phyloP scores from a whole-genome alignment of 2,888 invertebrate species.

The Pimpla rufipes region DNA sequence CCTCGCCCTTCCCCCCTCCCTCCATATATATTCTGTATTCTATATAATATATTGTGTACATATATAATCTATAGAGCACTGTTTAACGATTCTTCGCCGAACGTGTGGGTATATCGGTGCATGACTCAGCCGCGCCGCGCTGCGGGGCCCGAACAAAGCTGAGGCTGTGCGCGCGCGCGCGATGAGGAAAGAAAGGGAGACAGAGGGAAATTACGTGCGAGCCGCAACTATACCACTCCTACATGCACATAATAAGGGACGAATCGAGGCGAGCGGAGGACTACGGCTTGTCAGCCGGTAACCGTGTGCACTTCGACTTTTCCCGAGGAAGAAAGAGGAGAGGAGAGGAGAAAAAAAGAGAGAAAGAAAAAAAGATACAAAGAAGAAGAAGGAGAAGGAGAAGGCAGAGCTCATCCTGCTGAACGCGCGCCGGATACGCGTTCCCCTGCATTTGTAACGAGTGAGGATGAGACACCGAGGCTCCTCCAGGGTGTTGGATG shows the following conservation, averaged over 20 bases:
- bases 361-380: constrained; percentile 33
- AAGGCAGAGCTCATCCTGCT: constrained; percentile 49
- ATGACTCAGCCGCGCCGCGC: constrained; percentile 55
- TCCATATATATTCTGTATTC: not conserved
- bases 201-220: constrained; percentile 39
- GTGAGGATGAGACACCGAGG: constrained; percentile 66
- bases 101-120: constrained; percentile 64
- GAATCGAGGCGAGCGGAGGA: constrained; percentile 10
- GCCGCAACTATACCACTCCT: constrained; percentile 6
- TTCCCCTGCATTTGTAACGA: constrained; percentile 83
- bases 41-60: not conserved
- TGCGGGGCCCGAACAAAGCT: constrained; percentile 60
- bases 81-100: constrained; percentile 69
- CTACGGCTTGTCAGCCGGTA: not conserved
- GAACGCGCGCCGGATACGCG: constrained; percentile 82
- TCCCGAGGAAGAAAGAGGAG: constrained; percentile 40
- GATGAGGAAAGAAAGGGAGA: constrained; percentile 62
- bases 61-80: constrained; percentile 21
- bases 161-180: not conserved
- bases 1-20: too few species aligned
- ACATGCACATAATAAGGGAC: constrained; percentile 28
- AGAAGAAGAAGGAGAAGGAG: constrained; percentile 57
- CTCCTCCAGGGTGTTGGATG: constrained; percentile 19
- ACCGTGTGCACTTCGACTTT: constrained; percentile 1
- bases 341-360: constrained; percentile 30